phyloP scores from a whole-genome alignment of 92 coral and sea anemone genomes.

The Epizoanthus scotinus region DNA sequence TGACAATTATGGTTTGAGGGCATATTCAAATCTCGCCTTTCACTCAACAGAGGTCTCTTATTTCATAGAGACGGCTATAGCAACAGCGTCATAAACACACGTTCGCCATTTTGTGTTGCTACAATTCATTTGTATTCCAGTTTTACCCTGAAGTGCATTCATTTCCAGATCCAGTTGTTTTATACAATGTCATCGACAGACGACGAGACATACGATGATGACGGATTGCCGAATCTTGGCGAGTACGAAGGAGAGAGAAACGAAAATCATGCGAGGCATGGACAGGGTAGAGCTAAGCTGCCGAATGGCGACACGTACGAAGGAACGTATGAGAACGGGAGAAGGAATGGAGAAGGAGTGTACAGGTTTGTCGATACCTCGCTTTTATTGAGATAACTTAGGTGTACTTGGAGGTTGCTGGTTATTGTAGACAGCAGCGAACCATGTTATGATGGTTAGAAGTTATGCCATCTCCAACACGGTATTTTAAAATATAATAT shows the following conservation, averaged over 20 bases:
- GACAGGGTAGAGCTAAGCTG: conserved; percentile 78
- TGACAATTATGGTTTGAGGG: conserved; percentile 14
- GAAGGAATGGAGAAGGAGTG: conserved; percentile 69
- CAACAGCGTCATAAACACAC: conserved; percentile 17
- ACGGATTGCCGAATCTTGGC: conserved; percentile 82
- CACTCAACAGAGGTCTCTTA: conserved; percentile 25
- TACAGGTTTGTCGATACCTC: conserved; percentile 57
- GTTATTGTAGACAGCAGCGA: background rate
- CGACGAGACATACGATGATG: conserved; percentile 62
- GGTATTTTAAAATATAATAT: too few relatives aligned
- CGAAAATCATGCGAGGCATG: conserved; percentile 77
- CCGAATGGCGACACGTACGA: conserved; percentile 87
- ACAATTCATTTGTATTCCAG: too few relatives aligned
- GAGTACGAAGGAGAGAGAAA: conserved; percentile 85
- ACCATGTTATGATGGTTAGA: too few relatives aligned
- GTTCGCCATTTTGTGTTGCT: background rate
- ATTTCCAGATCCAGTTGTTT: too few relatives aligned
- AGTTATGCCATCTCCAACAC: too few relatives aligned
- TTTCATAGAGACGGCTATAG: conserved; percentile 40
- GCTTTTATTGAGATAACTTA: background rate
- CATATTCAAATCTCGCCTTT: conserved; percentile 18
- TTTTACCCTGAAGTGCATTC: too few relatives aligned
- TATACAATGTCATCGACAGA: conserved; percentile 67
- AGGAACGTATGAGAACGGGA: conserved; percentile 82
- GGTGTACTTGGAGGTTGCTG: background rate